Evolutionary conservation across 2,888 invertebrate species (phyloP).

Genomic region (Habroteleia sp.): DNA sequence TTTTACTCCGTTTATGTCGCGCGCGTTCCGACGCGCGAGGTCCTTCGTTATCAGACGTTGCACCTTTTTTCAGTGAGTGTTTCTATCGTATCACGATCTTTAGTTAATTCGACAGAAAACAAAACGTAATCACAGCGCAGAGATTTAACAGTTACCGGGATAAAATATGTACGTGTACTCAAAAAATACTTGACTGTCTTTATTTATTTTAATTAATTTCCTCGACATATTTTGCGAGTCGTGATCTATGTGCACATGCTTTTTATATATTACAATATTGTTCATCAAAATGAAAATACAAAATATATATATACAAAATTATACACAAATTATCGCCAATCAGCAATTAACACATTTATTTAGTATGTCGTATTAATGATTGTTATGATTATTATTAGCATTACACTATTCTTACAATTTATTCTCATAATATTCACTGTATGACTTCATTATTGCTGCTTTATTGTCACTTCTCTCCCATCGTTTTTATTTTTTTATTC

Average conservation of each 20-base stretch:
- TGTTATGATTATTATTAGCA: conserved; percentile 56
- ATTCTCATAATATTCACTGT: conserved; percentile 49
- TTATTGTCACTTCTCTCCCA: conserved; percentile 49
- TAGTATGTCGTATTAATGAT: conserved; percentile 56
- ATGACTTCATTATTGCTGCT: conserved; percentile 55
- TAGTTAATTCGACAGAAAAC: conserved; percentile 55
- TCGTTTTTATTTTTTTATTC: conserved; percentile 40
- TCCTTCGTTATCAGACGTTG: conserved; percentile 32
- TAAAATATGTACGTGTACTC: conserved; percentile 56
- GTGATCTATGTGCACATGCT: conserved; percentile 41
- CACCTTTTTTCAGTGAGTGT: conserved; percentile 53
- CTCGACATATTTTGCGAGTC: conserved; percentile 41
- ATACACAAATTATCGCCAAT: conserved; percentile 42
- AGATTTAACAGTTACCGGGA: conserved; percentile 44
- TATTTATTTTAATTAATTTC: conserved; percentile 59
- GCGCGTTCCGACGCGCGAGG: neutral
- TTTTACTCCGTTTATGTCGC: conserved; percentile 51
- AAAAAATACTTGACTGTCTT: conserved; percentile 55
- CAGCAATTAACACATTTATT: conserved; percentile 53
- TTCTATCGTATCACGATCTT: conserved; percentile 52
- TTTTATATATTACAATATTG: conserved; percentile 50
- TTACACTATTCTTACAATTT: conserved; percentile 54
- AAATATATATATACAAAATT: conserved; percentile 34
- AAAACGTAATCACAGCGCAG: conserved; percentile 62
- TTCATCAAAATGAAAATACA: conserved; percentile 36